Evolutionary conservation across 2,113 vertebrate genomes (phyloP).

Genomic region (Panurus biarmicus): DNA sequence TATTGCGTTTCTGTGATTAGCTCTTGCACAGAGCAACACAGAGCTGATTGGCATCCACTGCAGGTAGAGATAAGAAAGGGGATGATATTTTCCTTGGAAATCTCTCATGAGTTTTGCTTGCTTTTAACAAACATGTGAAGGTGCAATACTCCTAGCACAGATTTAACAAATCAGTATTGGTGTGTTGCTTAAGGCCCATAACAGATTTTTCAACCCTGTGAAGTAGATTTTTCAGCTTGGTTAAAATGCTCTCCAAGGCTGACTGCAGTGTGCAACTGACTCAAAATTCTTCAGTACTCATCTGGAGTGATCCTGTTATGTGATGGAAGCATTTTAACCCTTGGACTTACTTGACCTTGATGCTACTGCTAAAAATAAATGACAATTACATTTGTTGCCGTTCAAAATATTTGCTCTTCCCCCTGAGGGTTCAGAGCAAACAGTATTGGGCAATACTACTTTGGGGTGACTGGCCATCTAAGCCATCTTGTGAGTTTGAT

Average conservation of each 20-base stretch:
- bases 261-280: neutral
- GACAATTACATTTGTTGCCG: neutral
- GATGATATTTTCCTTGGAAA: neutral
- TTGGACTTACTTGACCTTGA: neutral
- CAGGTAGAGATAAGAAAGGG: neutral
- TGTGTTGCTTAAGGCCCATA: neutral
- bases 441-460: neutral
- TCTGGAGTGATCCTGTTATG: neutral
- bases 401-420: neutral
- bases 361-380: constrained; percentile 1
- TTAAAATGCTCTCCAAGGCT: neutral
- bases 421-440: neutral
- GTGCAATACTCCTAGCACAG: neutral
- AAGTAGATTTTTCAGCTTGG: neutral
- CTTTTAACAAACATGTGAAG: neutral
- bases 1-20: neutral
- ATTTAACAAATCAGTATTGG: neutral
- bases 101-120: neutral
- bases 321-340: neutral
- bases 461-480: neutral
- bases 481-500: neutral
- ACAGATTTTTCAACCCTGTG: neutral
- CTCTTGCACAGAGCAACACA: neutral
- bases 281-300: neutral
- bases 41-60: neutral